A percentile compares a stretch with the other conserved stretches of the same genome.
Evolutionary conservation across 2,888 invertebrate species (phyloP).

Genomic region (Polydrusus tereticollis): DNA sequence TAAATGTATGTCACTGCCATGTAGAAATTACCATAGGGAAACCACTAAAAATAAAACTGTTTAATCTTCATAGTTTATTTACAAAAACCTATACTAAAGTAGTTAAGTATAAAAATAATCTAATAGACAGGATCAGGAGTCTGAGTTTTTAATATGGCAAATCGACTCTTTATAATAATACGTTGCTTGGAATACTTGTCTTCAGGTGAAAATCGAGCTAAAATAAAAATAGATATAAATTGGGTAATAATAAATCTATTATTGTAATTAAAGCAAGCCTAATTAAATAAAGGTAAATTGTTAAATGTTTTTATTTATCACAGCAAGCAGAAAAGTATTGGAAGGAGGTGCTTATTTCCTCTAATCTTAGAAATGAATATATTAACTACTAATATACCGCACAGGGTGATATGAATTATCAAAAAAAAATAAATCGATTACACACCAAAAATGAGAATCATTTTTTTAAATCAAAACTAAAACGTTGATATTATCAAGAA

Average conservation of each 20-base stretch:
- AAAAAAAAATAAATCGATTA: no score
- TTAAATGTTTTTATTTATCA: background rate
- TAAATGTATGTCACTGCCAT: no score
- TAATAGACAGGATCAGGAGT: slow-evolving; percentile 55
- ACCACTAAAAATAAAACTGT: background rate
- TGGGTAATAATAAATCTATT: no score
- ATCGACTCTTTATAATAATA: slow-evolving; percentile 55
- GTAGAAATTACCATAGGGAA: no score
- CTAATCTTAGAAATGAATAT: no score
- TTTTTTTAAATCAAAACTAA: no score
- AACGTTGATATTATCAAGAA: no score
- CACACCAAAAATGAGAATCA: no score
- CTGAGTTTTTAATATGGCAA: slow-evolving; percentile 54
- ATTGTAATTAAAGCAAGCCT: background rate
- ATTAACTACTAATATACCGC: no score
- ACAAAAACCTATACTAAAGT: background rate
- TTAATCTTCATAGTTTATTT: background rate
- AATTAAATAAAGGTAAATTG: background rate
- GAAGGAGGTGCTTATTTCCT: no score
- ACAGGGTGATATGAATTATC: no score
- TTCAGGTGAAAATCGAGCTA: slow-evolving; percentile 58
- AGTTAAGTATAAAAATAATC: background rate
- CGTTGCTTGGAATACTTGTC: slow-evolving; percentile 56
- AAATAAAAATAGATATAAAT: background rate
- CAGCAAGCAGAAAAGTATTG: no score